Conservation (phyloP, 64 coral and sea anemone species). For the Orbicella faveolata region DNA sequence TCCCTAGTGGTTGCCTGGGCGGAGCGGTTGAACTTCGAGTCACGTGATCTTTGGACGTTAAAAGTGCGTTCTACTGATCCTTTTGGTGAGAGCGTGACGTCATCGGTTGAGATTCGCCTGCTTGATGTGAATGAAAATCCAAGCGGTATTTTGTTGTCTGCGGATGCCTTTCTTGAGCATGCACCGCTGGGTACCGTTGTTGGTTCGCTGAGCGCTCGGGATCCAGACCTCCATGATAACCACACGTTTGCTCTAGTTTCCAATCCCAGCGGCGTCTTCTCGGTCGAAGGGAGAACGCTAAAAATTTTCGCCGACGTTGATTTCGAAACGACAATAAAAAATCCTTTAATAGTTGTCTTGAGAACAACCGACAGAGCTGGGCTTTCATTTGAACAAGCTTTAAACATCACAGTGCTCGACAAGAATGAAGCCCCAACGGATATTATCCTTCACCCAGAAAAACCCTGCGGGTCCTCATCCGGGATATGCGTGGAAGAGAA, state of each 20-base stretch:
- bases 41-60: conserved; percentile 37
- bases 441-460: conserved; percentile 25
- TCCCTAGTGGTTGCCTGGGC: conserved; percentile 51
- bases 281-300: conserved; percentile 33
- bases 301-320: conserved; percentile 48
- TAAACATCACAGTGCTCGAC: conserved; percentile 65
- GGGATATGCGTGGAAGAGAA: conserved; percentile 69
- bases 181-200: conserved; percentile 58
- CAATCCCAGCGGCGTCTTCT: conserved; percentile 52
- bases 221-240: conserved; percentile 72
- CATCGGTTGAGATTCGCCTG: conserved; percentile 55
- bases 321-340: conserved; percentile 24
- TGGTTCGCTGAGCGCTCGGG: conserved; percentile 61
- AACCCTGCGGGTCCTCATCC: conserved; percentile 8
- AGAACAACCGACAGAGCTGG: conserved; percentile 51
- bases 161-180: conserved; percentile 64
- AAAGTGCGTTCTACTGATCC: conserved; percentile 59
- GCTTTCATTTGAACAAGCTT: conserved; percentile 34
- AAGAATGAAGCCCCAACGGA: conserved; percentile 70
- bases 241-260: conserved; percentile 58
- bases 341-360: conserved; percentile 14
- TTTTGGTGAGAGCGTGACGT: conserved; percentile 51
- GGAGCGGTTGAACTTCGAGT: conserved; percentile 52
- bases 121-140: conserved; percentile 76
- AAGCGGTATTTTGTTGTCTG: conserved; percentile 57